Percentiles rank a stretch among this genome's conserved stretches.
These are phyloP conservation scores for Chironomus tepperi DNA, from an alignment of 1,140 invertebrate species.

Conservation along the genomic window DNA sequence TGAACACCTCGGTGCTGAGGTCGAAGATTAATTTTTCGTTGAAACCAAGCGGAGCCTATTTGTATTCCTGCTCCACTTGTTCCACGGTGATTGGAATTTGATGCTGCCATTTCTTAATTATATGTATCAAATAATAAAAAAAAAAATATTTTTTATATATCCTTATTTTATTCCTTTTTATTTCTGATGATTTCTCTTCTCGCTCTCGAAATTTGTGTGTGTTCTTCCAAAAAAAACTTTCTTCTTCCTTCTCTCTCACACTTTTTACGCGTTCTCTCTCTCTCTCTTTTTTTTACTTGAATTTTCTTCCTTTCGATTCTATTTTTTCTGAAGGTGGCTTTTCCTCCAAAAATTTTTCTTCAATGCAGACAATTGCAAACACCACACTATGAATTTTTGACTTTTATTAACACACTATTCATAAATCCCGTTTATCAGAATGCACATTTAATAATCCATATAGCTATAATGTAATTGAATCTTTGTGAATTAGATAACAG, in stretches of 20 bases:
- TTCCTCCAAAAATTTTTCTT: slow-evolving; percentile 11
- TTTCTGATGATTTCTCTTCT: not conserved
- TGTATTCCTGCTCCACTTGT: slow-evolving; percentile 55
- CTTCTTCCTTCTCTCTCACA: slow-evolving; percentile 4
- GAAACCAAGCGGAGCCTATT: slow-evolving; percentile 91
- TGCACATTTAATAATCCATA: not conserved
- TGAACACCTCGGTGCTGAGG: slow-evolving; percentile 91
- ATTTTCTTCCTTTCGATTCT: not conserved
- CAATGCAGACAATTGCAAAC: not conserved
- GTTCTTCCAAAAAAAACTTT: not conserved
- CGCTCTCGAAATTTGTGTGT: not conserved
- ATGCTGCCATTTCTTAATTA: not conserved
- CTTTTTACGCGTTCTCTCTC: slow-evolving; percentile 24
- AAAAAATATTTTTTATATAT: not conserved
- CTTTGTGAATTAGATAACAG: slow-evolving; percentile 20
- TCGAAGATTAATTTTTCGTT: slow-evolving; percentile 88
- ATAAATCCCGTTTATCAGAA: too few relatives aligned
- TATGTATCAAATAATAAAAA: too few relatives aligned
- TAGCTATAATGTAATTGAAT: slow-evolving; percentile 8
- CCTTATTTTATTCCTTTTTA: not conserved
- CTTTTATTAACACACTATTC: too few relatives aligned
- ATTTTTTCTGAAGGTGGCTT: slow-evolving; percentile 17
- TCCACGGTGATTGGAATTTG: slow-evolving; percentile 32
- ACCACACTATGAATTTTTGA: not conserved
- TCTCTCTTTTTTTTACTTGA: not conserved